These are phyloP conservation scores for Sebastes reedi DNA, from an alignment of 2,797 vertebrate species.

Conservation along the genomic window DNA sequence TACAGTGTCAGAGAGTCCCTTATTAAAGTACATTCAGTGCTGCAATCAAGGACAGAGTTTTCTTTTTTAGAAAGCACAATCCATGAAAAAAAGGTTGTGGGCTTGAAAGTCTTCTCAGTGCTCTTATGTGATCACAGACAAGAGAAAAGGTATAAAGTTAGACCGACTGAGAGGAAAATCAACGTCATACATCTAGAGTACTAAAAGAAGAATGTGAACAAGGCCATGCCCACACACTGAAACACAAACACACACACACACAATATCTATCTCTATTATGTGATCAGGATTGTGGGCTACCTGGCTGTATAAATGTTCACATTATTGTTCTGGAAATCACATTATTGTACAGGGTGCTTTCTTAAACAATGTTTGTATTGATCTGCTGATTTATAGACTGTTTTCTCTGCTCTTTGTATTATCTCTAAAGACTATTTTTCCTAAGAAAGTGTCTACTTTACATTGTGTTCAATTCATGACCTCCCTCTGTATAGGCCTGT, in stretches of 20 bases:
- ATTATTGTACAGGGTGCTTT: not conserved
- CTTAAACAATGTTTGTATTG: slow-evolving; percentile 7
- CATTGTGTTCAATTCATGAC: slow-evolving; percentile 18
- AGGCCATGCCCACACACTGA: slow-evolving; percentile 25
- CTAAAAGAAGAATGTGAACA: slow-evolving; percentile 9
- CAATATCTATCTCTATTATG: not conserved
- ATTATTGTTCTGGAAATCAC: not conserved
- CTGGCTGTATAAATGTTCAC: not conserved
- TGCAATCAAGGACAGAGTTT: slow-evolving; percentile 43
- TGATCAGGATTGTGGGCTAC: not conserved
- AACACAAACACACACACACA: not conserved
- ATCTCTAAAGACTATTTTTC: not conserved
- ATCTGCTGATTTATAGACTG: not conserved
- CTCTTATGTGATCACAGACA: slow-evolving; percentile 33
- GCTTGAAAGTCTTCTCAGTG: slow-evolving; percentile 13
- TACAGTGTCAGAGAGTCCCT: slow-evolving; percentile 10
- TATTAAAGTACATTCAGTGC: slow-evolving; percentile 33
- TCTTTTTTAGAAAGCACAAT: slow-evolving; percentile 57
- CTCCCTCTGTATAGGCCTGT: slow-evolving; percentile 10
- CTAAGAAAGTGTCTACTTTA: not conserved
- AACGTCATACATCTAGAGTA: slow-evolving; percentile 5
- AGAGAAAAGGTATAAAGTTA: slow-evolving; percentile 17
- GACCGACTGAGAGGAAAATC: not conserved
- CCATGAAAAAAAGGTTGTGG: slow-evolving; percentile 59
- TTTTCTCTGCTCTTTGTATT: not conserved